Percentiles rank a stretch among this genome's conserved stretches.
These are phyloP conservation scores for Tyrophagus putrescentiae DNA, from an alignment of 1,140 invertebrate genomes.

Conservation along the genomic window DNA sequence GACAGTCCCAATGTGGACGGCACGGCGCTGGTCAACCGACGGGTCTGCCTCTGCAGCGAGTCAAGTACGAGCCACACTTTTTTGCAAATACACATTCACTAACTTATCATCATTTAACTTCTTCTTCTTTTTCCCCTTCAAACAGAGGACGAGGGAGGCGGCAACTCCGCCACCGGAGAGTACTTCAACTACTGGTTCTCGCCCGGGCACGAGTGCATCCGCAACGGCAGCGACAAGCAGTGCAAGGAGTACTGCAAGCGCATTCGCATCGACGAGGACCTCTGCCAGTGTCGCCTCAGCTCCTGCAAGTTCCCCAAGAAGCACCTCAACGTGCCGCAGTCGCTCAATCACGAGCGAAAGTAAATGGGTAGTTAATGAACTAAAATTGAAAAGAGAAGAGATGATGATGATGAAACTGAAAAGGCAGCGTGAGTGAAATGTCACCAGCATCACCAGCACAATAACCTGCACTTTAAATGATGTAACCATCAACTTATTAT, in stretches of 20 bases:
- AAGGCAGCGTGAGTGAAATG: no score
- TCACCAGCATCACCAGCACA: no score
- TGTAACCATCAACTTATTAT: no score
- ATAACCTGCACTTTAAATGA: no score
- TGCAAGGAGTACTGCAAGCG: conserved; percentile 19
- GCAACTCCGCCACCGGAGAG: conserved; percentile 18
- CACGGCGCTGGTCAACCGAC: conserved; percentile 13
- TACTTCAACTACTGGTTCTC: conserved; percentile 19
- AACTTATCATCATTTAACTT: neutral
- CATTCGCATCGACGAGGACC: conserved; percentile 12
- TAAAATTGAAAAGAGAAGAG: no score
- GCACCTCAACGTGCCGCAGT: conserved; percentile 14
- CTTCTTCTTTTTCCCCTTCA: neutral
- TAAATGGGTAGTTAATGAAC: no score
- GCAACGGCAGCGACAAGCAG: conserved; percentile 14
- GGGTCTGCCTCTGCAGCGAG: conserved; percentile 18
- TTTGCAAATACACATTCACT: no score
- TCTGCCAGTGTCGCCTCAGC: conserved; percentile 15
- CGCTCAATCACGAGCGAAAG: no score
- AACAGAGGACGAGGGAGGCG: conserved; percentile 16
- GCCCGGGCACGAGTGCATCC: conserved; percentile 18
- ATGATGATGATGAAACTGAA: no score
- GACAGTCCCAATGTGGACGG: conserved; percentile 20
- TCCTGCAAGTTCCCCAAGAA: conserved; percentile 19
- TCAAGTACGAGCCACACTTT: conserved; percentile 1